Evolutionary conservation across 2,888 invertebrate species (phyloP).

Genomic region (Drosophila putrida): DNA sequence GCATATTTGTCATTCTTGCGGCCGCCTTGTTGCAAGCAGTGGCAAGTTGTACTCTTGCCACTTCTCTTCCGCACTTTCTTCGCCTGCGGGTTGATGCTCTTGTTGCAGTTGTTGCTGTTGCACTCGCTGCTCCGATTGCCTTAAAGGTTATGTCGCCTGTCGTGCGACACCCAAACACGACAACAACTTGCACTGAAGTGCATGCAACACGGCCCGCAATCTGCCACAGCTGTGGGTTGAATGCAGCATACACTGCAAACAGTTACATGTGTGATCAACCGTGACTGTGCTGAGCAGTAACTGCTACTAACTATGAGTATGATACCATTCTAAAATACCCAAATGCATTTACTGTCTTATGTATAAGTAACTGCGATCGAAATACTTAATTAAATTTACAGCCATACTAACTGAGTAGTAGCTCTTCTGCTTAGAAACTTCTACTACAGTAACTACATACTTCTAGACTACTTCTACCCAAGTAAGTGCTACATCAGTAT

Average conservation of each 20-base stretch:
- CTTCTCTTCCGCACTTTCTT: conserved; percentile 37
- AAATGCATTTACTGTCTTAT: too few species aligned
- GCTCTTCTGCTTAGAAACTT: neutral
- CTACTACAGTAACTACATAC: neutral
- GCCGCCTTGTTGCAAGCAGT: conserved; percentile 53
- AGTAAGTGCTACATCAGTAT: neutral
- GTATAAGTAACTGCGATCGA: too few species aligned
- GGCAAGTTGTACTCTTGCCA: conserved; percentile 39
- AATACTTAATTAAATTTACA: too few species aligned
- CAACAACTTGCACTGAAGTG: conserved; percentile 31
- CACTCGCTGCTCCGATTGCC: conserved; percentile 57
- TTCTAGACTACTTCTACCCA: neutral
- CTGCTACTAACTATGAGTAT: neutral
- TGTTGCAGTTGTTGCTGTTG: conserved; percentile 12
- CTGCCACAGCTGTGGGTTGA: conserved; percentile 20
- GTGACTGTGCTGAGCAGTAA: neutral
- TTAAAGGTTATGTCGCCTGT: conserved; percentile 78
- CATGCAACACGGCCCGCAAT: conserved; percentile 45
- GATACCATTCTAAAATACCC: too few species aligned
- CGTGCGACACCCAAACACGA: conserved; percentile 68
- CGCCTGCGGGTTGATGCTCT: neutral
- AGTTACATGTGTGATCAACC: neutral
- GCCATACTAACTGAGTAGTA: too few species aligned
- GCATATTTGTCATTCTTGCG: conserved; percentile 73
- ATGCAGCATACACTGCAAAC: conserved; percentile 19